A percentile compares a stretch with the other conserved stretches of the same genome.
Evolutionary conservation across 2,888 invertebrate genomes (phyloP).

Genomic region (Geophilus truncorum): DNA sequence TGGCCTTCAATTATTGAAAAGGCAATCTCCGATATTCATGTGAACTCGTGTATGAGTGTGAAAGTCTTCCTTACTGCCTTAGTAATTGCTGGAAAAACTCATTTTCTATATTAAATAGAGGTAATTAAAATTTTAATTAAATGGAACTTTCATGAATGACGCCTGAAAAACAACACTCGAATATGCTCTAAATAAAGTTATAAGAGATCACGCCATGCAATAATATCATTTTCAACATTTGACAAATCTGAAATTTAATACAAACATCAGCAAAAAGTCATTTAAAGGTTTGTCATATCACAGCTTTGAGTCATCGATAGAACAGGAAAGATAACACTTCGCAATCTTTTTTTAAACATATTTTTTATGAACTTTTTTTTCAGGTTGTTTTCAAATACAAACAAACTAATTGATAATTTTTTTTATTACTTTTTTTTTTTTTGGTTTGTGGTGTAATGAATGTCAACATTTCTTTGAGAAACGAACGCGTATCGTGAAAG

Average conservation of each 20-base stretch:
- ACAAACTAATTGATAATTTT: background rate
- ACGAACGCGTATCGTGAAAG: background rate
- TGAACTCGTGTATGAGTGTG: background rate
- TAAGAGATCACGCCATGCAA: background rate
- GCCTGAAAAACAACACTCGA: background rate
- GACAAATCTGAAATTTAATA: background rate
- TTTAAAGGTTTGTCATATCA: background rate
- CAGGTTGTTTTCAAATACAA: background rate
- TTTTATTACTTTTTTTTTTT: background rate
- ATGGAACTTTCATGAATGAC: background rate
- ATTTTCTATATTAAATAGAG: no score
- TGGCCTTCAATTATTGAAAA: slow-evolving; percentile 22
- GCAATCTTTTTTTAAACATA: no score
- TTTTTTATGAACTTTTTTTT: background rate
- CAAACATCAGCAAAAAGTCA: background rate
- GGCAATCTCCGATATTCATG: background rate
- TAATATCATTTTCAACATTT: background rate
- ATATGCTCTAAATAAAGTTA: background rate
- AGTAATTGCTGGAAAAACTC: no score
- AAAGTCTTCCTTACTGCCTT: background rate
- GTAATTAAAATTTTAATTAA: no score
- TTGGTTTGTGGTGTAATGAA: background rate
- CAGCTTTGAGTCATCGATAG: background rate
- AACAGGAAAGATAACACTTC: background rate
- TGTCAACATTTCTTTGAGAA: background rate